phyloP scores from a whole-genome alignment of 2,888 invertebrate species.

The Athripsodes cinereus region DNA sequence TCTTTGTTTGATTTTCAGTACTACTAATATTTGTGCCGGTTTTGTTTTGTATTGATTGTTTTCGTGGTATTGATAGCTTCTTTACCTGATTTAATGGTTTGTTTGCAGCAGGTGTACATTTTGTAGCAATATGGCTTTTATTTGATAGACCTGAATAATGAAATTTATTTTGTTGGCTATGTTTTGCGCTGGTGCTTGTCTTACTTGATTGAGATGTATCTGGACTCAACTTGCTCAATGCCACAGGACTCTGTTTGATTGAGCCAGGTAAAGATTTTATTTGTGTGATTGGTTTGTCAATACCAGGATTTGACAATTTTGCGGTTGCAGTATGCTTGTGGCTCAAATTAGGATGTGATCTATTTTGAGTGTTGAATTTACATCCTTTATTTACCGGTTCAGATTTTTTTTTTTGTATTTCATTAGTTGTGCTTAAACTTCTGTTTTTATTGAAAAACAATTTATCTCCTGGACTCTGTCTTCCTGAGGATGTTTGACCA shows the following conservation, averaged over 20 bases:
- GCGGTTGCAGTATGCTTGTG: neutral
- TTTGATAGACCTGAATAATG: neutral
- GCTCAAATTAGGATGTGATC: neutral
- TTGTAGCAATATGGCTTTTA: neutral
- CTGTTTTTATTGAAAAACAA: neutral
- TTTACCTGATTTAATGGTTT: neutral
- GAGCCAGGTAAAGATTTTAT: neutral
- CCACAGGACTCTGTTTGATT: neutral
- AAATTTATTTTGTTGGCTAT: neutral
- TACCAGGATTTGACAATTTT: neutral
- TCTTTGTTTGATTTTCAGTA: neutral
- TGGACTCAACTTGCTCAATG: neutral
- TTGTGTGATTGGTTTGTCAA: neutral
- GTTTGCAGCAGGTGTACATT: neutral
- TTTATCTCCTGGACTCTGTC: neutral
- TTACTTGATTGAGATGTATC: neutral
- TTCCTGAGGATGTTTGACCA: neutral
- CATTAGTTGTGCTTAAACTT: neutral
- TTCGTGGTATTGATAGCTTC: neutral
- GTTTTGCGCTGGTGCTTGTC: neutral
- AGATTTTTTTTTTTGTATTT: neutral
- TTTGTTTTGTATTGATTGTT: neutral
- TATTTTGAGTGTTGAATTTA: neutral
- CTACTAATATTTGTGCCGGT: neutral
- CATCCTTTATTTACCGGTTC: neutral